Percentiles rank a stretch among this genome's conserved stretches.
phyloP scores from a whole-genome alignment of 2,888 invertebrate species.

The Pherbina coryleti region DNA sequence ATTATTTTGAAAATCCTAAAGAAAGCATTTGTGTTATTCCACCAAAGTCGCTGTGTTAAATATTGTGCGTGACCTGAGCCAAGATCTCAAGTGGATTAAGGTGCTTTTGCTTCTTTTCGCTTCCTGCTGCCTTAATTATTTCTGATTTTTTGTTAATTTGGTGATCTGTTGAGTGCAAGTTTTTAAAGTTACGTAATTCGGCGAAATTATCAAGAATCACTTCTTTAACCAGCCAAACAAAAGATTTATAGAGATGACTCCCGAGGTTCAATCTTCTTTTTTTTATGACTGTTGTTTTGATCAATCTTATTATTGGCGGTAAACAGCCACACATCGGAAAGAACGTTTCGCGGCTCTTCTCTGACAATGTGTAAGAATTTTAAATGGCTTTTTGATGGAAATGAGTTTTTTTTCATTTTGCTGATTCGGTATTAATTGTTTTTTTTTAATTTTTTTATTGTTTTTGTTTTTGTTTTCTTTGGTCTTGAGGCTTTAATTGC shows the following conservation, averaged over 20 bases:
- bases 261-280: neutral
- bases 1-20: too few species aligned
- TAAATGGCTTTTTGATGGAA: constrained; percentile 11
- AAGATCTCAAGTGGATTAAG: too few species aligned
- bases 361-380: neutral
- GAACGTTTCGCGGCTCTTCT: neutral
- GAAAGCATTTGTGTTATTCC: too few species aligned
- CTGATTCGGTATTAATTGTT: constrained; percentile 27
- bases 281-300: neutral
- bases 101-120: too few species aligned
- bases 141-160: too few species aligned
- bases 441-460: constrained; percentile 30
- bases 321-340: too few species aligned
- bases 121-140: too few species aligned
- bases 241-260: neutral
- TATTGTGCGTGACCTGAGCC: too few species aligned
- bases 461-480: constrained; percentile 27
- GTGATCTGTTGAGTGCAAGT: too few species aligned
- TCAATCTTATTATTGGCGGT: neutral
- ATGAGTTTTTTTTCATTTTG: constrained; percentile 27
- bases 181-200: too few species aligned
- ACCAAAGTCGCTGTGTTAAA: too few species aligned
- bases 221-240: neutral
- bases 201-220: too few species aligned
- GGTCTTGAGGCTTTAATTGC: neutral